Evolutionary conservation across 2,888 invertebrate species (phyloP).

Genomic region (Deroplatys truncata): DNA sequence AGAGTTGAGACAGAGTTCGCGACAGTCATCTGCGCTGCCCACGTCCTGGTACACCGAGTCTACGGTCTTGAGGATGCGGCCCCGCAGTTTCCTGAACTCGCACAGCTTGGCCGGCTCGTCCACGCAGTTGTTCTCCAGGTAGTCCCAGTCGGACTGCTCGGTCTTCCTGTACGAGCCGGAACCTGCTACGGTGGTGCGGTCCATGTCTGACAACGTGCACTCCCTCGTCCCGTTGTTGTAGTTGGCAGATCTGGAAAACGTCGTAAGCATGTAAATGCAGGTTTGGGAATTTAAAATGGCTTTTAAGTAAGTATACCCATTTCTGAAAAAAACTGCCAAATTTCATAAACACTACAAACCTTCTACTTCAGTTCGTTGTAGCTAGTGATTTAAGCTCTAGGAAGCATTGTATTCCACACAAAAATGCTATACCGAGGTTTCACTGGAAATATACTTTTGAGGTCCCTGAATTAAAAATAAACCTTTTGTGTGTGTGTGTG

Average conservation of each 20-base stretch:
- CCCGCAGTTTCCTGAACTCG: constrained; percentile 85
- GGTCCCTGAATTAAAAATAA: too few relatives aligned
- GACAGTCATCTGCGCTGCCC: constrained; percentile 79
- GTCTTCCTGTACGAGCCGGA: constrained; percentile 70
- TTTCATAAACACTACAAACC: too few relatives aligned
- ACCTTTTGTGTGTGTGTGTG: too few relatives aligned
- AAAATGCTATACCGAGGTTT: too few relatives aligned
- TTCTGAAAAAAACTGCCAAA: too few relatives aligned
- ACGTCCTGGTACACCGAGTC: constrained; percentile 91
- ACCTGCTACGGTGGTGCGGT: constrained; percentile 82
- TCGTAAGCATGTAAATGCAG: too few relatives aligned
- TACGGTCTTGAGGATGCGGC: constrained; percentile 87
- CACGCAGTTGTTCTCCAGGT: constrained; percentile 89
- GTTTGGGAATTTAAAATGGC: too few relatives aligned
- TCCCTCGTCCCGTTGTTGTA: constrained; percentile 80
- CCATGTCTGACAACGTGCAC: constrained; percentile 88
- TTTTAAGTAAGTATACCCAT: too few relatives aligned
- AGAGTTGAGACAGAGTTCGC: constrained; percentile 83
- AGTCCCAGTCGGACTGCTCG: constrained; percentile 52
- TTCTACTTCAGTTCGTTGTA: too few relatives aligned
- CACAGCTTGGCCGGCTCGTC: constrained; percentile 92
- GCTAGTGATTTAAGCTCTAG: too few relatives aligned
- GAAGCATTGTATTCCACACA: too few relatives aligned
- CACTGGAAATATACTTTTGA: too few relatives aligned
- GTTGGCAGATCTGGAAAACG: constrained; percentile 73